These are phyloP conservation scores for Amia ocellicauda DNA, from an alignment of 2,113 vertebrate species.

Conservation along the genomic window DNA sequence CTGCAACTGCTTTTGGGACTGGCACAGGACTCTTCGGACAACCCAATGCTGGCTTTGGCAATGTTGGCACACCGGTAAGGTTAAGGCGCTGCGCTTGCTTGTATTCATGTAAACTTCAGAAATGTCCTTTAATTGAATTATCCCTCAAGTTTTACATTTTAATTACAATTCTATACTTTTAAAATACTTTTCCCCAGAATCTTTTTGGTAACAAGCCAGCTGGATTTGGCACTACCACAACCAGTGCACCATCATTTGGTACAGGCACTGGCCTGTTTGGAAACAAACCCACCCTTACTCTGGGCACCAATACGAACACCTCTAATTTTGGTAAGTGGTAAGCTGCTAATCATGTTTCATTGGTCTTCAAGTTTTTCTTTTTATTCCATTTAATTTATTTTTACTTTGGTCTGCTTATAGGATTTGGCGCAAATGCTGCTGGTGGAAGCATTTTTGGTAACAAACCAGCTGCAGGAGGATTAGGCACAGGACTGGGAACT, in stretches of 20 bases:
- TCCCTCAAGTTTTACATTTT: not conserved
- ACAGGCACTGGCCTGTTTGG: slow-evolving; percentile 83
- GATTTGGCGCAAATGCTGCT: slow-evolving; percentile 76
- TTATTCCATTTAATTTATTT: not conserved
- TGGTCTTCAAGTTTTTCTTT: not conserved
- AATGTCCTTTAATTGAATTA: too few species aligned
- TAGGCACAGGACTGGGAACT: slow-evolving; percentile 79
- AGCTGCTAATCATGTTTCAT: too few species aligned
- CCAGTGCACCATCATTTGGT: slow-evolving; percentile 88
- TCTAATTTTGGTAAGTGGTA: slow-evolving; percentile 67
- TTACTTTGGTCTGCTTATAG: slow-evolving; percentile 45
- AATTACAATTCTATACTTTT: not conserved
- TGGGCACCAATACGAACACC: slow-evolving; percentile 68
- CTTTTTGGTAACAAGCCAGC: slow-evolving; percentile 88
- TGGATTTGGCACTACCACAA: slow-evolving; percentile 88
- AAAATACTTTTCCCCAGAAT: slow-evolving; percentile 59
- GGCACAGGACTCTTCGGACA: slow-evolving; percentile 82
- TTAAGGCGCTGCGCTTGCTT: too few species aligned
- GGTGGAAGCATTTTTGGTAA: slow-evolving; percentile 84
- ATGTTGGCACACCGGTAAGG: slow-evolving; percentile 73
- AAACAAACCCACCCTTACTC: slow-evolving; percentile 72
- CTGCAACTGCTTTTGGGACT: slow-evolving; percentile 78
- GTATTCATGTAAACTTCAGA: too few species aligned
- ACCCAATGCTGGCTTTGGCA: slow-evolving; percentile 78
- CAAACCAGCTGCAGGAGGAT: slow-evolving; percentile 76